Conservation (phyloP, 2,113 vertebrate genomes). For the Silurus asotus region DNA sequence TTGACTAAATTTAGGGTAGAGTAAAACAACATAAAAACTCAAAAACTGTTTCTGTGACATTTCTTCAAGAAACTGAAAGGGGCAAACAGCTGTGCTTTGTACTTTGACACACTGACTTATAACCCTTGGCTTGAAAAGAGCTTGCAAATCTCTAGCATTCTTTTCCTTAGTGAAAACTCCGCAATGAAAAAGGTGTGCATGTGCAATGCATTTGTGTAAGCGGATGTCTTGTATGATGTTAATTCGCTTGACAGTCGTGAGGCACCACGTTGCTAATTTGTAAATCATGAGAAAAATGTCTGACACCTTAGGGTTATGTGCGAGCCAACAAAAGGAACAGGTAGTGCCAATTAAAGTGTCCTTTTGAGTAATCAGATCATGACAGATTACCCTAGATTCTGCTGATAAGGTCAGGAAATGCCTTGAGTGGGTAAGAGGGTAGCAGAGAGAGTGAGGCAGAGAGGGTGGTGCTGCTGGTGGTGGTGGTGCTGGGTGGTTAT, state of each 20-base stretch:
- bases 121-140: slow-evolving; percentile 71
- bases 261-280: slow-evolving; percentile 83
- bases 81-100: slow-evolving; percentile 75
- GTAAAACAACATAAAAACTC: slow-evolving; percentile 7
- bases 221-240: slow-evolving; percentile 60
- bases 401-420: slow-evolving; percentile 76
- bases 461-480: slow-evolving; percentile 12
- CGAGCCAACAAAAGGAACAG: slow-evolving; percentile 66
- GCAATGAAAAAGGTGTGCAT: slow-evolving; percentile 51
- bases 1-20: slow-evolving; percentile 78
- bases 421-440: slow-evolving; percentile 70
- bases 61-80: slow-evolving; percentile 83
- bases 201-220: slow-evolving; percentile 52
- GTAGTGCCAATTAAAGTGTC: slow-evolving; percentile 79
- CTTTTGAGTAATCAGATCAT: slow-evolving; percentile 78
- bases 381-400: slow-evolving; percentile 75
- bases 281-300: slow-evolving; percentile 81
- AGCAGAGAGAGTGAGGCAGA: slow-evolving; percentile 33
- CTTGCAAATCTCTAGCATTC: slow-evolving; percentile 57
- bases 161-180: neutral
- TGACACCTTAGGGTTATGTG: slow-evolving; percentile 73
- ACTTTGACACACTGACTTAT: slow-evolving; percentile 79
- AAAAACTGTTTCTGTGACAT: slow-evolving; percentile 76
- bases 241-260: slow-evolving; percentile 77
- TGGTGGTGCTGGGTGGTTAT: neutral